Conservation (phyloP, 2,888 invertebrate species). For the Tetranychus truncatus region DNA sequence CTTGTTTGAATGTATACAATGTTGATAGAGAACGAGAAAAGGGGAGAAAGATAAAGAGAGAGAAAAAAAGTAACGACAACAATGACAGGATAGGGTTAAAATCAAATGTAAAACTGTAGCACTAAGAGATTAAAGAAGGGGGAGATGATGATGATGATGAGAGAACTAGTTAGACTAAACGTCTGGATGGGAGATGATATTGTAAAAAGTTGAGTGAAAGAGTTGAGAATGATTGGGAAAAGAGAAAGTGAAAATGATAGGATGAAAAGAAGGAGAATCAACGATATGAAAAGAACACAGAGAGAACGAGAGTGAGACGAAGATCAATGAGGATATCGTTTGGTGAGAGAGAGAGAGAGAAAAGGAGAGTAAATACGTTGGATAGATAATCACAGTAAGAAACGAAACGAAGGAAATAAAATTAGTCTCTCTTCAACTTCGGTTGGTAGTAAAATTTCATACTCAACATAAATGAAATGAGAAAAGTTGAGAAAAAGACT, state of each 20-base stretch:
- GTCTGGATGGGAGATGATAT: background rate
- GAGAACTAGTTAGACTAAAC: background rate
- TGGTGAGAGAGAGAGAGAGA: background rate
- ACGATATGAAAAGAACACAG: conserved; percentile 4
- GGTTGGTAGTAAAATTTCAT: too few species aligned
- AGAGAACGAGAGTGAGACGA: background rate
- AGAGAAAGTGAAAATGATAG: background rate
- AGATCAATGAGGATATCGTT: too few species aligned
- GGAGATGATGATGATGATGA: background rate
- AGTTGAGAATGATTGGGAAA: background rate
- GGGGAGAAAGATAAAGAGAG: background rate
- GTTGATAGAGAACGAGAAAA: background rate
- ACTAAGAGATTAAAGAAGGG: too few species aligned
- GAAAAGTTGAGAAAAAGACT: too few species aligned
- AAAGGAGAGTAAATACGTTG: background rate
- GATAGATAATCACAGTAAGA: too few species aligned
- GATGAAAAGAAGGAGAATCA: background rate
- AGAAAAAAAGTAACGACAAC: background rate
- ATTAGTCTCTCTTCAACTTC: too few species aligned
- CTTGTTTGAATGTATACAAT: background rate
- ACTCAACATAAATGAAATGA: too few species aligned
- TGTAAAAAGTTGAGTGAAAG: background rate
- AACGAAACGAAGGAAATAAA: too few species aligned
- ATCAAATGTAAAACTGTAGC: too few species aligned
- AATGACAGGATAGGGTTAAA: too few species aligned